Evolutionary conservation across 2,797 vertebrate genomes (phyloP).

Genomic region (Diceros bicornis): DNA sequence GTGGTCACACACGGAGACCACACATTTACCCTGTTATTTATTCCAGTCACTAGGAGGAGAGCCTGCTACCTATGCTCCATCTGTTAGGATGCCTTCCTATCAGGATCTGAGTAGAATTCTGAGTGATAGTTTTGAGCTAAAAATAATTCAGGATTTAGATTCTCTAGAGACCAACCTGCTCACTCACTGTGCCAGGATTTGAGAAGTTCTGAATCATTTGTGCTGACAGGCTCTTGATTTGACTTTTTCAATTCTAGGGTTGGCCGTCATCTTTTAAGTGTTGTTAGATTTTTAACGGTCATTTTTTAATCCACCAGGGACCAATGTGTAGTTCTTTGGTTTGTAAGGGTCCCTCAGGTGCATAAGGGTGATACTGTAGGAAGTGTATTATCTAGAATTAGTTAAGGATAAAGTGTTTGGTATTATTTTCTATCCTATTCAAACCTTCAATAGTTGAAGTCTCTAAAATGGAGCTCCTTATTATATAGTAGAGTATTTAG

Average conservation of each 20-base stretch:
- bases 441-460: neutral
- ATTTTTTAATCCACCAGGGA: slow-evolving; percentile 3
- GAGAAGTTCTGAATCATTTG: slow-evolving; percentile 33
- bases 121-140: slow-evolving; percentile 42
- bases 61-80: neutral
- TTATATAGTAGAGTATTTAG: neutral
- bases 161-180: slow-evolving; percentile 20
- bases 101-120: neutral
- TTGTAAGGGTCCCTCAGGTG: neutral
- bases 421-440: neutral
- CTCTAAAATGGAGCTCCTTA: neutral
- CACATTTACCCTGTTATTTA: neutral
- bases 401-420: neutral
- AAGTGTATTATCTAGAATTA: neutral
- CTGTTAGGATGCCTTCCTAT: neutral
- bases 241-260: slow-evolving; percentile 6
- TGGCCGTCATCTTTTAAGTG: slow-evolving; percentile 22
- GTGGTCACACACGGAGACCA: neutral
- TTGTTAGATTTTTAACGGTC: slow-evolving; percentile 26
- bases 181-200: neutral
- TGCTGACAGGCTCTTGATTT: slow-evolving; percentile 14
- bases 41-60: neutral
- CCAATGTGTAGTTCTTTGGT: neutral
- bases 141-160: slow-evolving; percentile 54
- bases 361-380: neutral